Evolutionary conservation across 2,888 invertebrate genomes (phyloP), one percentile per base, ranked within the genome.

Genomic region (Chydorus sphaericus): DNA sequence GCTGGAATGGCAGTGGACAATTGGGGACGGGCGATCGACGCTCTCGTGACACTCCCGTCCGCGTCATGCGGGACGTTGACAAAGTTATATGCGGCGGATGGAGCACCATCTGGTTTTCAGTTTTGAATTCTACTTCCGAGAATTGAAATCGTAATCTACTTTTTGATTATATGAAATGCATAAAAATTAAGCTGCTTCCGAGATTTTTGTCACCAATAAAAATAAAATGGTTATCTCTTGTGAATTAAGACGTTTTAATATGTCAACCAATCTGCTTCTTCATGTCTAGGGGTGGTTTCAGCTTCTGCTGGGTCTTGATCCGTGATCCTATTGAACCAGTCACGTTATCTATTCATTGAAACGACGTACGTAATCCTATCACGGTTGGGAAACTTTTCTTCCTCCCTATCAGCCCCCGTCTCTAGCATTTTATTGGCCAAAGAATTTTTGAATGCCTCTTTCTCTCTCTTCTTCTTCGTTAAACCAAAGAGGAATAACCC

Each of bases 1-100:
- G 91, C 14, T 84, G 81, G 75, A 89, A 89, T 70, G 80, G 79
- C 63, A 85, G 88, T 70, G 84, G 85, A 1, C 90, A 91, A 65
- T 68, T 91, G 48, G 83, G 82, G 16, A 64, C 62, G 14, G 63
- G 63, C 20, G 65, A 67, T 28, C 36, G 28, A 39, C 29, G 29
- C 50, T 39, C 58, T n/a, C 49, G 57, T 44, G 61, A 61, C 55
- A 29, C 52, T 26, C 33, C 52, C 20, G 52, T 52, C 23, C 26
- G 52, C 36, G 52, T 52, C n/a, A 31, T 52, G 18, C 33, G 36
- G 16, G 36, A 31, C 36, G 52, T 36, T 31, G 52, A 52, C 30
- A 52, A 68, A 60, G 62, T 72, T 54, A 66, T 67, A 58, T 71
- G 71, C 57, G 63, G 64, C 11, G 68, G 68, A 52, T 70, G 71